Evolutionary conservation across 92 coral and sea anemone species (phyloP).

Genomic region (Porites divaricata): DNA sequence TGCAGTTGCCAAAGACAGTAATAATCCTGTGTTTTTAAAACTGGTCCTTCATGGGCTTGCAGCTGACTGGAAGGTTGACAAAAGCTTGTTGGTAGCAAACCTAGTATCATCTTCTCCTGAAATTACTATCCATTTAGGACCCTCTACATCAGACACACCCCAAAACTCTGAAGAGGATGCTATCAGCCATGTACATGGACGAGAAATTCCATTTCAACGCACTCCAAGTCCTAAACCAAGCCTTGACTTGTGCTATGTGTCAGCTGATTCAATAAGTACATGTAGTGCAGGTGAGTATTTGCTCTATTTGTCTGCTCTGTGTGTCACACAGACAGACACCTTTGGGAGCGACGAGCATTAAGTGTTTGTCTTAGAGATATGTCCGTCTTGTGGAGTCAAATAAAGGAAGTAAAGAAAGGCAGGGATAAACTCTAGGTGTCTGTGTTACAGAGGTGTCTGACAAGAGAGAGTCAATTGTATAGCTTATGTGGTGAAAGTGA

Average conservation of each 20-base stretch:
- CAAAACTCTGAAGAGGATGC: constrained; percentile 14
- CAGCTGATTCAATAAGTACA: constrained; percentile 38
- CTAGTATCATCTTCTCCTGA: constrained; percentile 31
- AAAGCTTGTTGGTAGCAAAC: constrained; percentile 58
- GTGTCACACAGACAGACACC: too few relatives aligned
- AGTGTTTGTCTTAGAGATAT: too few relatives aligned
- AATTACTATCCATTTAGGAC: constrained; percentile 1
- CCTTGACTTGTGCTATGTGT: constrained; percentile 37
- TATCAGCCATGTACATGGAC: not conserved
- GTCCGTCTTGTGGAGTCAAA: too few relatives aligned
- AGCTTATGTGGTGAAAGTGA: too few relatives aligned
- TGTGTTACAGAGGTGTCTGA: too few relatives aligned
- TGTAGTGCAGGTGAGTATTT: constrained; percentile 26
- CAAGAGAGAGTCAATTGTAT: too few relatives aligned
- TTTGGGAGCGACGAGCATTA: too few relatives aligned
- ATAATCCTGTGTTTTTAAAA: constrained; percentile 89
- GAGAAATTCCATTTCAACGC: constrained; percentile 3
- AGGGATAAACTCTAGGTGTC: too few relatives aligned
- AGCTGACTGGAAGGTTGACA: constrained; percentile 91
- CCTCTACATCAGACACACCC: constrained; percentile 15
- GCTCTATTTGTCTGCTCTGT: too few relatives aligned
- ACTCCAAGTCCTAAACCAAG: constrained; percentile 28
- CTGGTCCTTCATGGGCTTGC: constrained; percentile 95
- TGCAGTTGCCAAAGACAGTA: constrained; percentile 95
- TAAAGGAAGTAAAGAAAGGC: too few relatives aligned